A percentile compares a stretch with the other conserved stretches of the same genome.
These are phyloP conservation scores for Epicampocera succincta DNA, from an alignment of 2,888 invertebrate species.

Conservation along the genomic window DNA sequence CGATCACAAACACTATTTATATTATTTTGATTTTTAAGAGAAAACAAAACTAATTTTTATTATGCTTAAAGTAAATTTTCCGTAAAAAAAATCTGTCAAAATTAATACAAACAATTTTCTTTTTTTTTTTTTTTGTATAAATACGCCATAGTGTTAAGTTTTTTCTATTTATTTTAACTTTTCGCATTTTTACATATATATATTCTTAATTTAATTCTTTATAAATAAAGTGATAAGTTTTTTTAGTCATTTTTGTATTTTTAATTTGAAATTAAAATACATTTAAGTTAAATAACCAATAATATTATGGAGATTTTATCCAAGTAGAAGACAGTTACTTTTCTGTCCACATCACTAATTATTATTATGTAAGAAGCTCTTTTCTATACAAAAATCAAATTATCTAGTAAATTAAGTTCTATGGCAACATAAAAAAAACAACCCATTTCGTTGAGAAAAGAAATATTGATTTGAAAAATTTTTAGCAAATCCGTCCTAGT, in stretches of 20 bases:
- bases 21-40: slow-evolving; percentile 24
- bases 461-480: slow-evolving; percentile 47
- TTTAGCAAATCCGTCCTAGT: slow-evolving; percentile 67
- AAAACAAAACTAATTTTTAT: background rate
- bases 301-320: slow-evolving; percentile 28
- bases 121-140: too few species aligned
- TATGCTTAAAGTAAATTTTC: too few species aligned
- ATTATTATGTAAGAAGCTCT: slow-evolving; percentile 30
- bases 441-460: slow-evolving; percentile 17
- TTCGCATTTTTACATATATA: slow-evolving; percentile 20
- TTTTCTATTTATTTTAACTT: background rate
- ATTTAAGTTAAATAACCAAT: slow-evolving; percentile 27
- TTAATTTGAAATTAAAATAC: slow-evolving; percentile 31
- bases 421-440: background rate
- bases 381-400: background rate
- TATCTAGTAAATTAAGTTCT: background rate
- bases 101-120: too few species aligned
- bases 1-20: slow-evolving; percentile 1
- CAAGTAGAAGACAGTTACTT: slow-evolving; percentile 8
- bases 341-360: slow-evolving; percentile 18
- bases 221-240: slow-evolving; percentile 61
- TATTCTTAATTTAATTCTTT: slow-evolving; percentile 20
- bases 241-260: slow-evolving; percentile 59
- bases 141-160: too few species aligned
- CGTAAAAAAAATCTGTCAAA: too few species aligned